Percentiles rank a stretch among this genome's conserved stretches.
Evolutionary conservation across 1,140 invertebrate genomes (phyloP).

Genomic region (Cyclina sinensis): DNA sequence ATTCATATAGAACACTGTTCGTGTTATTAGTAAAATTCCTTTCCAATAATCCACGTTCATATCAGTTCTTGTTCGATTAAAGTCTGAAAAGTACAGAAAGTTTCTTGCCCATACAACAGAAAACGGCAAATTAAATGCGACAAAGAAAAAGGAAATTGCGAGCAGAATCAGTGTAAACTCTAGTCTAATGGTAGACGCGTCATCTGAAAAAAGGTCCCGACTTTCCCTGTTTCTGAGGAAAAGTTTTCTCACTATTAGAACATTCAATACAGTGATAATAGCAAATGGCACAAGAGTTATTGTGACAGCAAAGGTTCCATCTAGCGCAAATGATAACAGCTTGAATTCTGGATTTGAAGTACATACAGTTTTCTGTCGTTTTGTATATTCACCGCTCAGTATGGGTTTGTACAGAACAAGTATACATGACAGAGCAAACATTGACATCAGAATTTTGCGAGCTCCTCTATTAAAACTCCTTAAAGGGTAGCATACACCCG

Average conservation of each 20-base stretch:
- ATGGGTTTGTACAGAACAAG: slow-evolving; percentile 78
- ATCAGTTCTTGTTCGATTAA: background rate
- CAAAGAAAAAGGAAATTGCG: slow-evolving; percentile 75
- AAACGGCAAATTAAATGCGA: slow-evolving; percentile 78
- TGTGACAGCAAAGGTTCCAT: slow-evolving; percentile 71
- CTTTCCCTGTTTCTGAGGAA: slow-evolving; percentile 61
- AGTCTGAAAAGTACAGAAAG: background rate
- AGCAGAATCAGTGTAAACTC: slow-evolving; percentile 79
- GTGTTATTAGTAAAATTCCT: slow-evolving; percentile 52
- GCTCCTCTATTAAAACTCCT: slow-evolving; percentile 60
- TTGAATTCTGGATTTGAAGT: slow-evolving; percentile 62
- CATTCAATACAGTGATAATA: slow-evolving; percentile 74
- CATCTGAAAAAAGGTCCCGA: slow-evolving; percentile 48
- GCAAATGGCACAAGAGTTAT: slow-evolving; percentile 76
- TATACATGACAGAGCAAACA: slow-evolving; percentile 62
- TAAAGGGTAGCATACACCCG: slow-evolving; percentile 76
- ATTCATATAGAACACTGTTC: slow-evolving; percentile 81
- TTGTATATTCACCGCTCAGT: slow-evolving; percentile 70
- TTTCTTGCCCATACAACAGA: slow-evolving; percentile 75
- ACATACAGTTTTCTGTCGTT: slow-evolving; percentile 39
- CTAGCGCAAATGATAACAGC: slow-evolving; percentile 73
- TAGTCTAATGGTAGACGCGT: slow-evolving; percentile 69
- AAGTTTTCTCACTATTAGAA: slow-evolving; percentile 75
- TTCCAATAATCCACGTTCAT: slow-evolving; percentile 4
- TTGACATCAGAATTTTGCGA: slow-evolving; percentile 65